These are phyloP conservation scores for Acheta domesticus DNA, from an alignment of 2,888 invertebrate genomes.

Conservation along the genomic window DNA sequence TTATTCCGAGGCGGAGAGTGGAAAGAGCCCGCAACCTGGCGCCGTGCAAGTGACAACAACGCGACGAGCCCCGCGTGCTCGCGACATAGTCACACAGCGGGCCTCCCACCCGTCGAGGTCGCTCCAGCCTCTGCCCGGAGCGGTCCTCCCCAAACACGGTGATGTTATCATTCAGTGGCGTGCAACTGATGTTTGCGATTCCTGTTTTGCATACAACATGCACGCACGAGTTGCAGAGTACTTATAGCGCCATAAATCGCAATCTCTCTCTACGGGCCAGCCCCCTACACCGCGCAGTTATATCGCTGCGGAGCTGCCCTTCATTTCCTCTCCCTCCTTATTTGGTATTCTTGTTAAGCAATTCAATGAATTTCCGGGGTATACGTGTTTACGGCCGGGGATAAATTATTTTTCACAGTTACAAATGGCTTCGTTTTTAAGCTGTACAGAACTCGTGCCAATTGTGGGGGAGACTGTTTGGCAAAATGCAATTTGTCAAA, in stretches of 20 bases:
- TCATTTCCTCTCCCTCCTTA: neutral
- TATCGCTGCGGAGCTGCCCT: neutral
- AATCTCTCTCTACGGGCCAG: neutral
- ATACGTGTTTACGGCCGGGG: too few species aligned
- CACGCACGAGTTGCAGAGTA: neutral
- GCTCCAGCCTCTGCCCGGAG: too few species aligned
- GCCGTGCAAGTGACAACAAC: neutral
- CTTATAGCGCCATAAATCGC: neutral
- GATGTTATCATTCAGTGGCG: neutral
- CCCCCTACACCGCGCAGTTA: too few species aligned
- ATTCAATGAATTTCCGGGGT: too few species aligned
- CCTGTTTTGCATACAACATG: conserved; percentile 18
- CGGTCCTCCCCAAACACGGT: neutral
- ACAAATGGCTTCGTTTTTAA: too few species aligned
- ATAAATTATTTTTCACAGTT: too few species aligned
- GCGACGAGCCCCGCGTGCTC: neutral
- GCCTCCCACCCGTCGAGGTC: too few species aligned
- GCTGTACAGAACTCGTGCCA: too few species aligned
- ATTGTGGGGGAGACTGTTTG: too few species aligned
- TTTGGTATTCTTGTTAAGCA: too few species aligned
- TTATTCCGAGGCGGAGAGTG: neutral
- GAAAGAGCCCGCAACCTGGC: neutral
- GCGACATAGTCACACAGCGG: neutral
- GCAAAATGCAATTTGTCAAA: too few species aligned
- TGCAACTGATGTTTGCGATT: conserved; percentile 18